These are phyloP conservation scores for Hirtodrosophila trivittata DNA, from an alignment of 2,888 invertebrate genomes.

Conservation along the genomic window DNA sequence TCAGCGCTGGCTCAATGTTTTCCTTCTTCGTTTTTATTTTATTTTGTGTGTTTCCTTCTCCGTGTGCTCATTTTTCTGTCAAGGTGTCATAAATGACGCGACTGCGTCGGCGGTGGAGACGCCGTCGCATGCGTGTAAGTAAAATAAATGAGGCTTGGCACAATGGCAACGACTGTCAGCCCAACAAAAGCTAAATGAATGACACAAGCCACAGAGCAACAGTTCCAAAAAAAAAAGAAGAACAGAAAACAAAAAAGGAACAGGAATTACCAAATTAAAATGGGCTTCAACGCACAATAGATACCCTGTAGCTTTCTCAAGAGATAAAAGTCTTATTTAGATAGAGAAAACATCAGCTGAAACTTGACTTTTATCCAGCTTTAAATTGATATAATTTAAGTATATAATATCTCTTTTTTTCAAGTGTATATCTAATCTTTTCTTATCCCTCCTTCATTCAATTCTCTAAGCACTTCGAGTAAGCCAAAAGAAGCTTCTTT, in stretches of 20 bases:
- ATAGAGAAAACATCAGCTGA: background rate
- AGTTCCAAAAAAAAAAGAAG: conserved; percentile 42
- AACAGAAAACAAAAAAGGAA: conserved; percentile 3
- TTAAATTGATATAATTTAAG: no score
- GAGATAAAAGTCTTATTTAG: background rate
- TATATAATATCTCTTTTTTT: background rate
- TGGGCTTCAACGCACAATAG: background rate
- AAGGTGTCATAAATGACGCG: conserved; percentile 80
- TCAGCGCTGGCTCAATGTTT: background rate
- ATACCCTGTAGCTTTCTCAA: conserved; percentile 37
- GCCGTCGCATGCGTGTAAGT: conserved; percentile 73
- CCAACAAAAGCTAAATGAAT: conserved; percentile 78
- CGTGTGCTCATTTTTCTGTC: conserved; percentile 78
- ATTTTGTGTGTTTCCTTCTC: background rate
- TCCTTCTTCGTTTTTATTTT: conserved; percentile 4
- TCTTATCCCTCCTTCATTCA: no score
- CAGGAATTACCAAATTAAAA: background rate
- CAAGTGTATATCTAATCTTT: background rate
- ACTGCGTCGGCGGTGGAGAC: conserved; percentile 36
- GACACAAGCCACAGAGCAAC: conserved; percentile 77
- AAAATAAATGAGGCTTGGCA: conserved; percentile 78
- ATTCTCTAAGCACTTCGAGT: no score
- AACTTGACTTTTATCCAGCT: no score
- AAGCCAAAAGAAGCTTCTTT: no score
- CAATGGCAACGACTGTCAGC: conserved; percentile 64